Base-by-base conservation (phyloP, 2,113 vertebrate genomes). In the Salvelinus alpinus region DNA sequence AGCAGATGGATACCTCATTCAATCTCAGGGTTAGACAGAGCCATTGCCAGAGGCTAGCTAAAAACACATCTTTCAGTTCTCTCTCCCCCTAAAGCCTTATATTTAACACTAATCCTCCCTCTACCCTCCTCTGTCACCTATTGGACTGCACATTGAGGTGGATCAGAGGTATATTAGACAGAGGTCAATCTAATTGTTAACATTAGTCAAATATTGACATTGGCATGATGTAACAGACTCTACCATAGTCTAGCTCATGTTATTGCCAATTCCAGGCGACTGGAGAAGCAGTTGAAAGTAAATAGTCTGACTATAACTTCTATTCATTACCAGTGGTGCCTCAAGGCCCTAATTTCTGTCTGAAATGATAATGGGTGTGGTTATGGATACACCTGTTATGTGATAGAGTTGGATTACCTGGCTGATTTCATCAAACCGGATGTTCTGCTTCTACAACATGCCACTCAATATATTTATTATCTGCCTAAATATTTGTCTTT, bases 121-220 rank as follows among this genome's bases (percentile, higher is more conserved):
- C 9, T 14, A 38, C 34, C 34, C 38, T 44, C 48, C 16, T 18
- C 14, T 54, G 51, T 54, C 51, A 5, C 3, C 38, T 44, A 44
- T 44, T 44, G 9, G 38, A 18, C 51, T 4, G 51, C 51, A 54
- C 14, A 18, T 54, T 18, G 14, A 54, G 51, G 12, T 14, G 16
- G 4, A 54, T 54, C 51, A 54, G 51, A 13, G 51, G 51, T 54
- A 54, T 1, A 18, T 14, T 1, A 5, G 3, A 13, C 48, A 1
- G 4, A 5, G 14, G n/a, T 51, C 20, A 25, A 60, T 57, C 22
- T 18, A 14, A 34, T 67, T 67, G 18, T 68, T 68, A 31, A 38
- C 29, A 68, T 68, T 8, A 9, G 8, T 20, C 66, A 68, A 38
- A 68, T 68, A 68, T 38, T 66, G 64, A 66, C 64, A 20, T 34